Base-by-base conservation (phyloP, 2,113 vertebrate genomes). In the Hyaena hyaena region DNA sequence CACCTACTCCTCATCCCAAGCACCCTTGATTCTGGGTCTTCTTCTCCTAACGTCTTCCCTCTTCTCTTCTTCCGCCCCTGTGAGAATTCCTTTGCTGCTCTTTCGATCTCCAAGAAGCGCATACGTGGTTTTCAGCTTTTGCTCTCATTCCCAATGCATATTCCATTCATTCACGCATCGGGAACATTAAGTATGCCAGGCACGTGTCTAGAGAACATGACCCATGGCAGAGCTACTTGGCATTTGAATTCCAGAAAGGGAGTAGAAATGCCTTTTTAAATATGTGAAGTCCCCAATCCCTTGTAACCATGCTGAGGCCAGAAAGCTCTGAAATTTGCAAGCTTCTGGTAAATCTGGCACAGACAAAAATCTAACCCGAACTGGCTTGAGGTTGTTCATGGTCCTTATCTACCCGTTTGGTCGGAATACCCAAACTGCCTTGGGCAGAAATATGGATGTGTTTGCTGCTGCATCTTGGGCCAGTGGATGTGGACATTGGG, bases 381-480 rank as follows among this genome's bases (percentile, higher is more conserved):
- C 35, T 35, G 73, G 45, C 26, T 23, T 9, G 39, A 81, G 19
- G 26, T n/a, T 35, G 68, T 10, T 48, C 28, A 31, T 10, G 8
- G 28, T 39, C 58, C 31, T 80, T 8, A 24, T 10, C 21, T 4
- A 8, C 33, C 19, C 19, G 23, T 10, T 58, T 15, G 11, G 16
- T 33, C 21, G 23, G 73, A 31, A 4, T 23, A 33, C n/a, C 58
- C 58, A 5, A 1, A 10, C 2, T n/a, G 28, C 31, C n/a, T 6
- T 12, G 8, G 28, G 35, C 6, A 43, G 68, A 45, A 15, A n/a
- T 7, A 8, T 0, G 2, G 7, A 7, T 23, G 31, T 76, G n/a
- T 48, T 39, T 71, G 7, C 12, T 50, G 43, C 61, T 61, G 16
- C 5, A 33, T 21, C 45, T 16, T 0, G 2, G 16, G 17, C 16